These are phyloP conservation scores for Mesitornis unicolor DNA, from an alignment of 2,113 vertebrate species.

Conservation along the genomic window DNA sequence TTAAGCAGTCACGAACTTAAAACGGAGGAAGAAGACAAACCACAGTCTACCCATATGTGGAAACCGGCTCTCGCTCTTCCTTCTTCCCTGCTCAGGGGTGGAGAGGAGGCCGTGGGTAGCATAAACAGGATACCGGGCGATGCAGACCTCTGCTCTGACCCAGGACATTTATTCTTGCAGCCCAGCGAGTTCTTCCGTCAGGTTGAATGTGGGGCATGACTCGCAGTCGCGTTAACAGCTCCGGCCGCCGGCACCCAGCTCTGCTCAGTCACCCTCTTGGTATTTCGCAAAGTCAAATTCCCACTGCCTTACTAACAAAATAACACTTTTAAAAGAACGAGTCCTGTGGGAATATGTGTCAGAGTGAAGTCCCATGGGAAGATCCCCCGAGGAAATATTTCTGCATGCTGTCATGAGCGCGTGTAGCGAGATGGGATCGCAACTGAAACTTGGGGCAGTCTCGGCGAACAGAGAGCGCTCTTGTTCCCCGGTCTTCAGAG, in stretches of 20 bases:
- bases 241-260: background rate
- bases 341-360: conserved; percentile 24
- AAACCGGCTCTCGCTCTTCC: fast-evolving
- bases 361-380: conserved; percentile 59
- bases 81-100: background rate
- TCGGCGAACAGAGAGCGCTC: background rate
- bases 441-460: background rate
- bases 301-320: background rate
- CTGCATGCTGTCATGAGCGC: background rate
- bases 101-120: background rate
- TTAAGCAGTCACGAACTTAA: background rate
- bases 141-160: background rate
- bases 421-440: conserved; percentile 17
- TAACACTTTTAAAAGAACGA: background rate
- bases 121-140: background rate
- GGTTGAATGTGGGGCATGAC: background rate
- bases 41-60: fast-evolving
- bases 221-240: no score
- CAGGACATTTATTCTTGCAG: background rate
- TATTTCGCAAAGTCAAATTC: background rate
- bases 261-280: background rate
- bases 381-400: conserved; percentile 49
- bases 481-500: background rate
- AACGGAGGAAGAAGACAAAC: background rate
- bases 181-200: background rate